Evolutionary conservation across 2,888 invertebrate genomes (phyloP).

Genomic region (Pegoplata infirma): DNA sequence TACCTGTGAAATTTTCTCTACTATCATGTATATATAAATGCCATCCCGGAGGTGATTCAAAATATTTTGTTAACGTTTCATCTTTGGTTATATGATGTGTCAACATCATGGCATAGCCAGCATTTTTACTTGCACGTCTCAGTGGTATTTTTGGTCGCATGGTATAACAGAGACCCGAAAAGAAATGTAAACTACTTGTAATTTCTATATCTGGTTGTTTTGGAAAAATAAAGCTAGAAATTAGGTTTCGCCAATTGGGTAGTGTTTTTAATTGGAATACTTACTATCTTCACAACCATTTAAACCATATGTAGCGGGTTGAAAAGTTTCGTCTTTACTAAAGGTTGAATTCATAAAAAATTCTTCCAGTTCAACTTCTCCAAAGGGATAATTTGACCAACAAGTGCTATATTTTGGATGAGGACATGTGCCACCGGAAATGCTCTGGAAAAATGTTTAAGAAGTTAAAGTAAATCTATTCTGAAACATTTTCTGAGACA

Average conservation of each 20-base stretch:
- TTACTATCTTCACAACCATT: conserved; percentile 79
- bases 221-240: neutral
- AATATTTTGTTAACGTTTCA: conserved; percentile 32
- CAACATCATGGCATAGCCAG: conserved; percentile 82
- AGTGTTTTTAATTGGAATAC: conserved; percentile 68
- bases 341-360: conserved; percentile 83
- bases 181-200: conserved; percentile 79
- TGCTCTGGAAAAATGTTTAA: conserved; percentile 32
- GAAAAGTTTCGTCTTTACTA: conserved; percentile 79
- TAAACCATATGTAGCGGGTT: conserved; percentile 79
- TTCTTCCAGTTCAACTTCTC: conserved; percentile 79
- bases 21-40: conserved; percentile 82
- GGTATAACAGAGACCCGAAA: conserved; percentile 82
- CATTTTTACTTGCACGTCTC: conserved; percentile 77
- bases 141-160: conserved; percentile 79
- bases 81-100: conserved; percentile 77
- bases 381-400: conserved; percentile 82
- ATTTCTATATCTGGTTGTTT: conserved; percentile 79
- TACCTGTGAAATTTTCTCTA: conserved; percentile 82
- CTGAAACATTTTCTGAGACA: too few relatives aligned
- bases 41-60: conserved; percentile 80
- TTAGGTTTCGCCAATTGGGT: neutral
- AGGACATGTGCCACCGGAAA: conserved; percentile 65
- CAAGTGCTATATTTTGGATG: conserved; percentile 80
- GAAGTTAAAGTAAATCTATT: too few relatives aligned